phyloP scores from a whole-genome alignment of 2,113 vertebrate genomes.

The Ochotona princeps region DNA sequence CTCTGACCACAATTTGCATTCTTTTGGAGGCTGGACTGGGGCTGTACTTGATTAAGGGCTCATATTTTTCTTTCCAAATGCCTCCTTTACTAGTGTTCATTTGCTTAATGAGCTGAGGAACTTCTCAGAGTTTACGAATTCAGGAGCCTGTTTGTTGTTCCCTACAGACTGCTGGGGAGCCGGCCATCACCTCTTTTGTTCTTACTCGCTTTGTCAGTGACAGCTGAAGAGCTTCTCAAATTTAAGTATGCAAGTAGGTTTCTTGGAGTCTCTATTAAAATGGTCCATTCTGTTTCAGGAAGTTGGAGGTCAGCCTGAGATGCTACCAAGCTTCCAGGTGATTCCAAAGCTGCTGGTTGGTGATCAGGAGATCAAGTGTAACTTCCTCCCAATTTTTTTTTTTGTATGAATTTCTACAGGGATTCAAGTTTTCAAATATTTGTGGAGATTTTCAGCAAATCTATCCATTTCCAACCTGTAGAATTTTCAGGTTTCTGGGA shows the following conservation, averaged over 20 bases:
- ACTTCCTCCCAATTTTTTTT: not conserved
- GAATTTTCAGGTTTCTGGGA: slow-evolving; percentile 24
- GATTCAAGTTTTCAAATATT: slow-evolving; percentile 27
- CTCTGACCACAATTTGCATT: slow-evolving; percentile 69
- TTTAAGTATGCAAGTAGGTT: not conserved
- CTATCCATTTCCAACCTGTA: not conserved
- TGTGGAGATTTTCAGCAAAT: slow-evolving; percentile 47
- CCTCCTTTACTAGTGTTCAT: slow-evolving; percentile 50
- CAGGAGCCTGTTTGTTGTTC: not conserved
- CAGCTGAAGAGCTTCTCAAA: slow-evolving; percentile 34
- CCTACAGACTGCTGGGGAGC: not conserved
- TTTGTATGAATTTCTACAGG: not conserved
- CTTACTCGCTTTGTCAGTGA: not conserved
- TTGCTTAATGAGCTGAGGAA: slow-evolving; percentile 44
- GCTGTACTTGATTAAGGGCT: slow-evolving; percentile 66
- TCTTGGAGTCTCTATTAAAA: not conserved
- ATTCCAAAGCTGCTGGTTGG: not conserved
- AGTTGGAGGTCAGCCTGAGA: not conserved
- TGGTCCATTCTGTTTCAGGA: not conserved
- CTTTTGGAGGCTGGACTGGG: slow-evolving; percentile 51
- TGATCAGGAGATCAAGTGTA: slow-evolving; percentile 2
- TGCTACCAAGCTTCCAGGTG: not conserved
- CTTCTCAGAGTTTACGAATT: slow-evolving; percentile 44
- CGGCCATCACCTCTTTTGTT: not conserved
- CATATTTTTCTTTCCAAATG: slow-evolving; percentile 53